These are phyloP conservation scores for Zhuqinia jingwanae DNA, from an alignment of 2,888 invertebrate species.

Conservation along the genomic window DNA sequence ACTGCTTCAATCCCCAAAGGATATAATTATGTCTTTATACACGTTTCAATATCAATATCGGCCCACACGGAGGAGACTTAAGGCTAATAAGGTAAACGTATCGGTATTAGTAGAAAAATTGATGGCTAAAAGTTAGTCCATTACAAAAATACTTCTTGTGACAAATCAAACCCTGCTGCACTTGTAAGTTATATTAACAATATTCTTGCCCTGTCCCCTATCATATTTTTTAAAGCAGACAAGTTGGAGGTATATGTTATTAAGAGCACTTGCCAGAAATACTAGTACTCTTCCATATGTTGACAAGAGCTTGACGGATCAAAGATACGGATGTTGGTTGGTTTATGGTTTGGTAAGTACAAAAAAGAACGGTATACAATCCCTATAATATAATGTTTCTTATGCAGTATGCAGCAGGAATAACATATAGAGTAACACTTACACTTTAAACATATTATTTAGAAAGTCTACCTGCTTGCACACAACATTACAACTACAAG, in stretches of 20 bases:
- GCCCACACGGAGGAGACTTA: slow-evolving; percentile 25
- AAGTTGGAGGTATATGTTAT: slow-evolving; percentile 28
- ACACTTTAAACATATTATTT: slow-evolving; percentile 2
- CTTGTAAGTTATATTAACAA: slow-evolving; percentile 21
- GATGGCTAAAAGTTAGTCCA: slow-evolving; percentile 36
- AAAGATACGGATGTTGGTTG: slow-evolving; percentile 36
- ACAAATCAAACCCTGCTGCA: slow-evolving; percentile 61
- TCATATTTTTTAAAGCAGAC: slow-evolving; percentile 20
- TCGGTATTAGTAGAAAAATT: slow-evolving; percentile 10
- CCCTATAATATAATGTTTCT: neutral
- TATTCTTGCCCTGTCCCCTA: neutral
- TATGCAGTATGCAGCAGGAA: neutral
- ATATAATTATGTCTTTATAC: slow-evolving; percentile 18
- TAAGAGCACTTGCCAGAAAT: neutral
- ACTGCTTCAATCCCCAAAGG: slow-evolving; percentile 4
- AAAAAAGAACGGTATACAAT: neutral
- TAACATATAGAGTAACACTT: slow-evolving; percentile 6
- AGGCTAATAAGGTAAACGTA: slow-evolving; percentile 32
- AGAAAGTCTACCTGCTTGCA: slow-evolving; percentile 44
- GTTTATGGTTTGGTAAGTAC: neutral
- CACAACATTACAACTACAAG: too few relatives aligned
- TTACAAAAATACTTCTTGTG: slow-evolving; percentile 59
- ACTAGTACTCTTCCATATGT: slow-evolving; percentile 73
- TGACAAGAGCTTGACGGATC: slow-evolving; percentile 71
- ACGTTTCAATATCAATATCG: neutral